A percentile compares a stretch with the other conserved stretches of the same genome.
Conservation (phyloP, 2,113 vertebrate species). For the Ranitomeya variabilis region DNA sequence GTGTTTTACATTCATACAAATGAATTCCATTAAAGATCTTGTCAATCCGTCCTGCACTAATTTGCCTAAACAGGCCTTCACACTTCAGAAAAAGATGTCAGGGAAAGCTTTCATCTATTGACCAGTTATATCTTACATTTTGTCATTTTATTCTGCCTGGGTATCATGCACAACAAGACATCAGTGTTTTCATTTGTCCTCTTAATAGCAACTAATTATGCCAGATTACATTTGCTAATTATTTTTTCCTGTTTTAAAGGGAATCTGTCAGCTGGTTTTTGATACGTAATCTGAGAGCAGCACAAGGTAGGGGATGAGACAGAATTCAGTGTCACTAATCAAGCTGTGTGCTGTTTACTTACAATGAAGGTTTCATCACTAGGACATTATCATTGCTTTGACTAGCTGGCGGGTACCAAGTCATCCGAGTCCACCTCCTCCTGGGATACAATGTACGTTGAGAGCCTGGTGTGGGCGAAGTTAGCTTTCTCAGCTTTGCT, state of each 20-base stretch:
- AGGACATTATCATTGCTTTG: no score
- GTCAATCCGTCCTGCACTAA: constrained; percentile 45
- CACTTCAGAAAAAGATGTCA: constrained; percentile 54
- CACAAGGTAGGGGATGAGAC: no score
- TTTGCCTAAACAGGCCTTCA: constrained; percentile 58
- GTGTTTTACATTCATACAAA: constrained; percentile 59
- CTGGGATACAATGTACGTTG: no score
- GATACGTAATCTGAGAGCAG: no score
- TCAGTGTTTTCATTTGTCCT: not conserved
- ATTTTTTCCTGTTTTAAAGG: not conserved
- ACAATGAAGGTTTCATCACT: no score
- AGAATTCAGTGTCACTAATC: no score
- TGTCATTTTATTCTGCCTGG: not conserved
- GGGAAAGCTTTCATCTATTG: constrained; percentile 49
- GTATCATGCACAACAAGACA: not conserved
- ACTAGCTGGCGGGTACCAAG: no score
- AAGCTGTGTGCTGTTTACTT: no score
- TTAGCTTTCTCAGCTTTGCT: no score
- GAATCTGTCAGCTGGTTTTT: no score
- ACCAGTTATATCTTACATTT: constrained; percentile 7
- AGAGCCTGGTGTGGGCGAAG: no score
- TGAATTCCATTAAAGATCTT: constrained; percentile 57
- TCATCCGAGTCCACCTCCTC: no score
- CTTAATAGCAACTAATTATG: not conserved
- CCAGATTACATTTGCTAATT: not conserved